These are phyloP conservation scores for Pagrus major DNA, from an alignment of 2,113 vertebrate genomes.

Conservation along the genomic window DNA sequence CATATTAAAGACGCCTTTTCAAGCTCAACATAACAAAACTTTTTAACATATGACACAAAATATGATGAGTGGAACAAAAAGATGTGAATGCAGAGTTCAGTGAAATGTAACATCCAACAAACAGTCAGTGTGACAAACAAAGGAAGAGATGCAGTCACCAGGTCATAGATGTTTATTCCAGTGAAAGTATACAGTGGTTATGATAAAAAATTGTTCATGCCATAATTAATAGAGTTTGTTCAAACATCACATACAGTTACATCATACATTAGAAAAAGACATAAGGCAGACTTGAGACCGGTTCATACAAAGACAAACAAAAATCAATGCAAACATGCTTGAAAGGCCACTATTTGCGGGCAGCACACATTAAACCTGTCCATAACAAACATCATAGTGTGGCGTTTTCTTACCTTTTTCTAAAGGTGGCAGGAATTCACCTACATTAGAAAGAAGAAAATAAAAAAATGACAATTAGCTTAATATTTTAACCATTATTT, in stretches of 20 bases:
- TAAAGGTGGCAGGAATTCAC: conserved; percentile 81
- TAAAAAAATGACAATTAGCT: background rate
- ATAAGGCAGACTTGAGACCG: conserved; percentile 1
- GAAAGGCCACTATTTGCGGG: conserved; percentile 12
- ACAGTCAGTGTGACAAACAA: background rate
- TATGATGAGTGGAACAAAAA: conserved; percentile 7
- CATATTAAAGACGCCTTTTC: background rate
- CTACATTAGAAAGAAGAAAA: conserved; percentile 58
- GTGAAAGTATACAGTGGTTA: conserved; percentile 1
- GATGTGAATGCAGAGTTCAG: conserved; percentile 4
- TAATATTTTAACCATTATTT: background rate
- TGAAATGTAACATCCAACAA: conserved; percentile 16
- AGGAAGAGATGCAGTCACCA: conserved; percentile 24
- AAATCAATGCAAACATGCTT: conserved; percentile 46
- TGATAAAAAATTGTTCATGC: conserved; percentile 38
- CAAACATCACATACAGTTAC: conserved; percentile 19
- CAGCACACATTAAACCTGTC: background rate
- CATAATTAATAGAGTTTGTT: background rate
- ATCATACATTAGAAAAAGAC: background rate
- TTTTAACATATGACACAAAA: conserved; percentile 8
- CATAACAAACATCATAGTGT: background rate
- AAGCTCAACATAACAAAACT: background rate
- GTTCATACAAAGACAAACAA: conserved; percentile 12
- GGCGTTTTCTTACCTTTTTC: conserved; percentile 79
- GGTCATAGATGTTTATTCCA: conserved; percentile 32